Evolutionary conservation across 2,888 invertebrate genomes (phyloP).

Genomic region (Vannuccia rotundouncinata): DNA sequence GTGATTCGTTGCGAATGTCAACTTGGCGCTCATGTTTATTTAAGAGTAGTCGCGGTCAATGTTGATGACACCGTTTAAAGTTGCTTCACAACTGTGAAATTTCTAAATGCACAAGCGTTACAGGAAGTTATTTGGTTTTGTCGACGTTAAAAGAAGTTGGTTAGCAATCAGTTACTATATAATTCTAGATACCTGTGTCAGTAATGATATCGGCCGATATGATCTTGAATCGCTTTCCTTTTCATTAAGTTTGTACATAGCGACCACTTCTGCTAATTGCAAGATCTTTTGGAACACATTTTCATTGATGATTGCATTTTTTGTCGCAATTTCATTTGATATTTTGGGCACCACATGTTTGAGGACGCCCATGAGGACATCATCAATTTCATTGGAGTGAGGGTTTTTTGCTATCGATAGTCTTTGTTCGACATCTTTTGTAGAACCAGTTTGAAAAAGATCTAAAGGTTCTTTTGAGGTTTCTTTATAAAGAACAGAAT

Average conservation of each 20-base stretch:
- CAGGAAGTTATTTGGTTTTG: not conserved
- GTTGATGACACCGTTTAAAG: not conserved
- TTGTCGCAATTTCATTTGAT: slow-evolving; percentile 12
- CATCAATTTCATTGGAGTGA: not conserved
- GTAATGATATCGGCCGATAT: slow-evolving; percentile 20
- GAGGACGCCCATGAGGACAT: not conserved
- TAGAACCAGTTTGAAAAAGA: not conserved
- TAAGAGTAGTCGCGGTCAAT: not conserved
- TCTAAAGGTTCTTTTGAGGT: not conserved
- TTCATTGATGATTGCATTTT: slow-evolving; percentile 20
- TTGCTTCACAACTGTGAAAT: slow-evolving; percentile 9
- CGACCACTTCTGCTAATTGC: not conserved
- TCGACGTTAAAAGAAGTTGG: slow-evolving; percentile 12
- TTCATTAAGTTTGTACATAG: not conserved
- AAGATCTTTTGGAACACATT: not conserved
- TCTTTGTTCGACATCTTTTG: slow-evolving; percentile 2
- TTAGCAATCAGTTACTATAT: slow-evolving; percentile 2
- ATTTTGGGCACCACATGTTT: not conserved
- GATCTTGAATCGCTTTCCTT: not conserved
- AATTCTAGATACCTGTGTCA: not conserved
- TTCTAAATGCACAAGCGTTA: not conserved
- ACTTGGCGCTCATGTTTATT: slow-evolving; percentile 6
- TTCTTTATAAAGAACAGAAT: not conserved
- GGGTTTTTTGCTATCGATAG: not conserved
- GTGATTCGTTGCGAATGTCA: slow-evolving; percentile 5